Conservation (phyloP, 30 jellyfish, hydroid and myxozoan genomes). For the Cassiopea xamachana region DNA sequence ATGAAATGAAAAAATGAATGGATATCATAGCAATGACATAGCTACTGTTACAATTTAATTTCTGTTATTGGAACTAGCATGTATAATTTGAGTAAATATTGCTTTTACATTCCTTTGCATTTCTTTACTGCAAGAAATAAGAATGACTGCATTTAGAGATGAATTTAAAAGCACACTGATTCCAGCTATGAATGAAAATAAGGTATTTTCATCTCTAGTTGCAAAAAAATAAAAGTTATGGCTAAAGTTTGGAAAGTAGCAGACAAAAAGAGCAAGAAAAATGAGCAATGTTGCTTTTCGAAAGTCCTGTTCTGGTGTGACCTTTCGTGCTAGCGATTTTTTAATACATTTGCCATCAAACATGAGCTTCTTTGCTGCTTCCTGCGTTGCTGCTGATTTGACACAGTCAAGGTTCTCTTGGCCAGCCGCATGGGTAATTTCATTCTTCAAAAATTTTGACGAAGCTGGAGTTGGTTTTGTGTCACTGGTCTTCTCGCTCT, state of each 20-base stretch:
- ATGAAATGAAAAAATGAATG: too few relatives aligned
- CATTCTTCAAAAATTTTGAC: too few relatives aligned
- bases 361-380: neutral
- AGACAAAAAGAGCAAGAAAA: neutral
- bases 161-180: neutral
- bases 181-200: neutral
- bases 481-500: too few relatives aligned
- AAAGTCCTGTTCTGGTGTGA: neutral
- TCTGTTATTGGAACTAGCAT: too few relatives aligned
- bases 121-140: neutral
- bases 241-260: neutral
- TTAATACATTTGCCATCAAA: neutral
- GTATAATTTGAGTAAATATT: neutral
- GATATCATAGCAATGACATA: too few relatives aligned
- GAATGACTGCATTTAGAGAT: slow-evolving; percentile 4
- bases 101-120: neutral
- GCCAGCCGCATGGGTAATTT: too few relatives aligned
- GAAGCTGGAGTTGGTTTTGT: too few relatives aligned
- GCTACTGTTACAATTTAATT: too few relatives aligned
- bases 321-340: neutral
- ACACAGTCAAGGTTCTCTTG: too few relatives aligned
- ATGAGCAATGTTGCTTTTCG: slow-evolving; percentile 5
- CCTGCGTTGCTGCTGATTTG: neutral
- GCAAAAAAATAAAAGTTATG: neutral
- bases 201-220: neutral